Evolutionary conservation across 2,797 vertebrate species (phyloP).

Genomic region (Melanotaenia nigrans): DNA sequence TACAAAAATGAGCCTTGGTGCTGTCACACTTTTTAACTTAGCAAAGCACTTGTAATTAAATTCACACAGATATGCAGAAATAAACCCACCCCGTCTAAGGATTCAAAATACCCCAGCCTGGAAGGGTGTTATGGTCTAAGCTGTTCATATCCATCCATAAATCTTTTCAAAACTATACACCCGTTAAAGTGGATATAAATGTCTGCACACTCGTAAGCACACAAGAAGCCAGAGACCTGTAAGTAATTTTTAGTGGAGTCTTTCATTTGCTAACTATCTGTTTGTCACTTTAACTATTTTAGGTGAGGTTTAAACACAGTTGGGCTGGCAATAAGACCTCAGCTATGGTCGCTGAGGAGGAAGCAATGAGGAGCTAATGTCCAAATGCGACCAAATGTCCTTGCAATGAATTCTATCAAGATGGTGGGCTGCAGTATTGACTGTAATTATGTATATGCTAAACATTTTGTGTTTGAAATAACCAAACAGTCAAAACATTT

Average conservation of each 20-base stretch:
- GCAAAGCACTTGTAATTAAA: slow-evolving; percentile 80
- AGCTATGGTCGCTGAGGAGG: slow-evolving; percentile 75
- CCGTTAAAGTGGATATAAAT: slow-evolving; percentile 68
- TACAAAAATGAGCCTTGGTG: slow-evolving; percentile 68
- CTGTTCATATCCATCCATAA: slow-evolving; percentile 67
- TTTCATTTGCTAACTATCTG: slow-evolving; percentile 79
- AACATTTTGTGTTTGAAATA: slow-evolving; percentile 27
- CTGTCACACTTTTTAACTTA: slow-evolving; percentile 72
- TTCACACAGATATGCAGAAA: slow-evolving; percentile 78
- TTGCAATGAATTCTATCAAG: slow-evolving; percentile 51
- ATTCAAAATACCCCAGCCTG: slow-evolving; percentile 68
- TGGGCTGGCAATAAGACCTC: slow-evolving; percentile 70
- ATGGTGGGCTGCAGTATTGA: slow-evolving; percentile 31
- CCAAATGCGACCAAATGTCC: slow-evolving; percentile 55
- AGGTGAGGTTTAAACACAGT: slow-evolving; percentile 67
- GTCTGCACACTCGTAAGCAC: slow-evolving; percentile 67
- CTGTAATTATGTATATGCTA: slow-evolving; percentile 45
- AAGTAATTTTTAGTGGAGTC: slow-evolving; percentile 75
- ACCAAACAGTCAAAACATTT: slow-evolving; percentile 38
- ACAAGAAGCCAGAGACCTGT: slow-evolving; percentile 65
- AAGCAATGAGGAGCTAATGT: slow-evolving; percentile 62
- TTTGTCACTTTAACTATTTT: slow-evolving; percentile 77
- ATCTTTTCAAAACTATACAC: slow-evolving; percentile 60
- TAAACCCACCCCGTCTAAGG: slow-evolving; percentile 68
- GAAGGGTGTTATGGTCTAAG: slow-evolving; percentile 60